Conservation (phyloP, 2,797 vertebrate genomes). For the Setipinna tenuifilis region DNA sequence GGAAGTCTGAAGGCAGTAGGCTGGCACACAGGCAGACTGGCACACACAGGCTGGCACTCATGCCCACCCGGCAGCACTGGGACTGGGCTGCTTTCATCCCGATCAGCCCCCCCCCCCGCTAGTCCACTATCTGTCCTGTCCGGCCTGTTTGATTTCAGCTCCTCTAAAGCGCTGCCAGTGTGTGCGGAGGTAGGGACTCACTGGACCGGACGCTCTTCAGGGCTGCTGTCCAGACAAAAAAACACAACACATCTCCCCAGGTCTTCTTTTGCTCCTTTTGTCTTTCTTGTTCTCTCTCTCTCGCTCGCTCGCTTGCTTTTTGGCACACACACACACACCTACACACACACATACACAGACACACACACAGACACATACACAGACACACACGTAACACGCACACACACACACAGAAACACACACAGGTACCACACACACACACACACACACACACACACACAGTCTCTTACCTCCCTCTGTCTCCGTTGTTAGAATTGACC, state of each 20-base stretch:
- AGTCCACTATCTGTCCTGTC: too few species aligned
- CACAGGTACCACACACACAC: neutral
- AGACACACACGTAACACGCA: neutral
- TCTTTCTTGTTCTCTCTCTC: neutral
- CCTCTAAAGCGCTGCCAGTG: conserved; percentile 23
- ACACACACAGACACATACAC: neutral
- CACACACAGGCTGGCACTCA: neutral
- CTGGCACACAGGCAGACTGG: neutral
- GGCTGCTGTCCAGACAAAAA: neutral
- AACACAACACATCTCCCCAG: conserved; percentile 35
- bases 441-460: neutral
- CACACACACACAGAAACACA: neutral
- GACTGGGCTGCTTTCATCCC: neutral
- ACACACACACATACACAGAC: neutral
- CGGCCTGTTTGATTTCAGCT: neutral
- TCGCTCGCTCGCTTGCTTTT: conserved; percentile 23
- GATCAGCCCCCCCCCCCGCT: neutral
- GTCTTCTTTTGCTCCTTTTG: conserved; percentile 61
- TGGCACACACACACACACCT: neutral
- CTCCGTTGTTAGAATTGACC: conserved; percentile 53
- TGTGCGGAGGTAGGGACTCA: conserved; percentile 57
- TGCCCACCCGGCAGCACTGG: neutral
- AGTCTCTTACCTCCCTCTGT: neutral
- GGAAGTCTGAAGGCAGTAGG: too few species aligned
- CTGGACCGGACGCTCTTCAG: conserved; percentile 24